Evolutionary conservation across 2,888 invertebrate genomes (phyloP).

Genomic region (Achlya flavicornis): DNA sequence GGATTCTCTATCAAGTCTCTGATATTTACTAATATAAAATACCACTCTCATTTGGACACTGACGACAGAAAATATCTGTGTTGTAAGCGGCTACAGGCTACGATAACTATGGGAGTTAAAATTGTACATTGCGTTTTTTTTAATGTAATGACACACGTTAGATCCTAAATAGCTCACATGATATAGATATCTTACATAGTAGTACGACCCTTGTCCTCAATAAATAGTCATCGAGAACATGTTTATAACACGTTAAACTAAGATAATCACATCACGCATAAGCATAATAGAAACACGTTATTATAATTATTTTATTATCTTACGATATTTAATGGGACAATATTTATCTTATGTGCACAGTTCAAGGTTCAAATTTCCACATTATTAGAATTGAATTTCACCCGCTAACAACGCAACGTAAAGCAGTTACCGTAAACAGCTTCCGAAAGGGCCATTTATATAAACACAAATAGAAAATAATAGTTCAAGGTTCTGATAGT

Average conservation of each 20-base stretch:
- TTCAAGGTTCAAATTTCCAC: slow-evolving; percentile 20
- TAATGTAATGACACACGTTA: neutral
- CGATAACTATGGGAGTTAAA: too few species aligned
- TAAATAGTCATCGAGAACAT: too few species aligned
- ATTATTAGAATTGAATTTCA: slow-evolving; percentile 15
- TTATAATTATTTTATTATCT: slow-evolving; percentile 1
- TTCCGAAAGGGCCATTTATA: slow-evolving; percentile 20
- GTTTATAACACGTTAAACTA: neutral
- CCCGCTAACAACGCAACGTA: neutral
- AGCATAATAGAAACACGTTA: slow-evolving; percentile 4
- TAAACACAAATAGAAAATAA: slow-evolving; percentile 29
- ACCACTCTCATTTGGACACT: too few species aligned
- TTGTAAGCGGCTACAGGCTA: too few species aligned
- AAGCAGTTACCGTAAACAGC: too few species aligned
- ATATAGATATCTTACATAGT: too few species aligned
- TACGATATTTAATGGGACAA: neutral
- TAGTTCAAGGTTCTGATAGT: slow-evolving; percentile 61
- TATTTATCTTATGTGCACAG: neutral
- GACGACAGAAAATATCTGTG: too few species aligned
- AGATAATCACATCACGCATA: neutral
- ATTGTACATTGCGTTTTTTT: too few species aligned
- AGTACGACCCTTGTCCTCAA: too few species aligned
- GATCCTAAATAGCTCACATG: neutral
- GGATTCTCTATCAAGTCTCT: too few species aligned
- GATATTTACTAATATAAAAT: too few species aligned